phyloP scores from a whole-genome alignment of 2,797 vertebrate species.

The Acestrorhynchus altus region DNA sequence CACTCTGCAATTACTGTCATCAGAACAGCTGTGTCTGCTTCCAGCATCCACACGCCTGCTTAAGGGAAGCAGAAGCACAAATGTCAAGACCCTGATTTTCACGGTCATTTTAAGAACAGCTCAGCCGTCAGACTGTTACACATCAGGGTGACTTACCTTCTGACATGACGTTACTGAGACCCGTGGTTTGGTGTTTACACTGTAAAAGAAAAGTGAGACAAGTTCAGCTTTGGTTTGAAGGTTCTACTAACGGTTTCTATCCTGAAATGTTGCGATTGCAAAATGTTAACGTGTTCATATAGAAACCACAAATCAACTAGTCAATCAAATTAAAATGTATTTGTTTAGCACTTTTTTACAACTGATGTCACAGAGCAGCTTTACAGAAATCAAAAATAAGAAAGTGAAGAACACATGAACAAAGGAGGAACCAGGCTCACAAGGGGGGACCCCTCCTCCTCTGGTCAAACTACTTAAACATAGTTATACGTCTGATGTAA shows the following conservation, averaged over 20 bases:
- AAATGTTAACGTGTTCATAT: background rate
- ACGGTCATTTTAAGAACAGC: background rate
- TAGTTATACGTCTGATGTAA: too few species aligned
- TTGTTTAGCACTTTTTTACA: too few species aligned
- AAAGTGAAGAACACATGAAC: too few species aligned
- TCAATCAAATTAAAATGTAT: too few species aligned
- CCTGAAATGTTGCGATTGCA: background rate
- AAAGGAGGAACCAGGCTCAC: too few species aligned
- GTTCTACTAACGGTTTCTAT: background rate
- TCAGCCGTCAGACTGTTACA: background rate
- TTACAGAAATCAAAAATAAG: too few species aligned
- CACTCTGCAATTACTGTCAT: conserved; percentile 71
- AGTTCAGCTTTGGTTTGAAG: background rate
- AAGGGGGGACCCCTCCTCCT: too few species aligned
- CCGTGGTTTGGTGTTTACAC: background rate
- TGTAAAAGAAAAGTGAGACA: background rate
- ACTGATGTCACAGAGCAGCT: too few species aligned
- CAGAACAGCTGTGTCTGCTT: conserved; percentile 41
- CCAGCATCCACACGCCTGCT: background rate
- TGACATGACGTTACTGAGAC: background rate
- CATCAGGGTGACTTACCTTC: background rate
- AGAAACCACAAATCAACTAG: too few species aligned
- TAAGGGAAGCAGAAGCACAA: background rate
- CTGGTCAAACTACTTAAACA: too few species aligned
- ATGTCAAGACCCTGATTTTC: background rate